phyloP scores from a whole-genome alignment of 2,797 vertebrate species.

The Periparus ater region DNA sequence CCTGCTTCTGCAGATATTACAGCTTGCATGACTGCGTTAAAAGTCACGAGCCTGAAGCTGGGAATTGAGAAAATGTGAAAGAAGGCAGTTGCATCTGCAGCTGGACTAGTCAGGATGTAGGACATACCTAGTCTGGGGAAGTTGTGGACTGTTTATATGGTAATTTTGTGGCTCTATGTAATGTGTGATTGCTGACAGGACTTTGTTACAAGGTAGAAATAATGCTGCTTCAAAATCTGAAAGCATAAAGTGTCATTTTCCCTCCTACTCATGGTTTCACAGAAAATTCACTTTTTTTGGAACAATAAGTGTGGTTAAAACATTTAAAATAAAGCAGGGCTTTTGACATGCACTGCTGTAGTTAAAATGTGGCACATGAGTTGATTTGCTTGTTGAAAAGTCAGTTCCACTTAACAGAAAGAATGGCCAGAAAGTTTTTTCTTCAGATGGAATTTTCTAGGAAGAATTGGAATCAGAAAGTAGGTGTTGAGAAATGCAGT shows the following conservation, averaged over 20 bases:
- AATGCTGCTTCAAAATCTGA: constrained; percentile 37
- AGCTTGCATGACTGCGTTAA: background rate
- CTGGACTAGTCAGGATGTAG: background rate
- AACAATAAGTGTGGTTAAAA: constrained; percentile 7
- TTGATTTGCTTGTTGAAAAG: constrained; percentile 18
- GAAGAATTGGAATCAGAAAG: constrained; percentile 41
- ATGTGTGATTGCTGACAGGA: background rate
- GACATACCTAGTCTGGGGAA: background rate
- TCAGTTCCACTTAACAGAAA: constrained; percentile 4
- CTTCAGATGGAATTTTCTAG: constrained; percentile 44
- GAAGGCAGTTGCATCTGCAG: background rate
- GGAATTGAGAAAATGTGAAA: background rate
- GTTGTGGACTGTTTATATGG: background rate
- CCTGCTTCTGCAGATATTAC: background rate
- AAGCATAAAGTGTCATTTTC: constrained; percentile 44
- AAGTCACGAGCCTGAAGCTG: background rate
- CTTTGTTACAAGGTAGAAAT: constrained; percentile 2
- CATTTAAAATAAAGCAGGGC: background rate
- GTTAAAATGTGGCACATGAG: constrained; percentile 5
- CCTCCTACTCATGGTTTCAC: constrained; percentile 52
- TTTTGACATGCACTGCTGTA: background rate
- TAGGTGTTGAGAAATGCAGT: constrained; percentile 60
- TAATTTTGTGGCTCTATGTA: background rate
- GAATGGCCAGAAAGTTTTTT: constrained; percentile 16
- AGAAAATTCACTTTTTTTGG: constrained; percentile 14